Base-by-base conservation (phyloP, 37 sponge, comb jelly and placozoan genomes). In the Cliona cf. orientalis region DNA sequence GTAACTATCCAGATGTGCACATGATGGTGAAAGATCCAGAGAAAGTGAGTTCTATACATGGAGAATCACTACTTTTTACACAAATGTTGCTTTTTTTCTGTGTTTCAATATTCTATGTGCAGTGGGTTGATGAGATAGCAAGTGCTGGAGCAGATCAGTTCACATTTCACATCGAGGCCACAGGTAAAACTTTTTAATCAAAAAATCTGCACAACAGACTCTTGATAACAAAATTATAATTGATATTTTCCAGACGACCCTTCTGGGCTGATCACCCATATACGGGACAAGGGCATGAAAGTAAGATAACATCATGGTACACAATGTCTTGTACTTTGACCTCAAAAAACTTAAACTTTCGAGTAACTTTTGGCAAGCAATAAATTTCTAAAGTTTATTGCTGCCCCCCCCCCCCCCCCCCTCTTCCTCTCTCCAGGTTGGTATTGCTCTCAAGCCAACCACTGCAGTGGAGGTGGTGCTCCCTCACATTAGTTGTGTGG, bases 1-100 rank as follows among this genome's bases (percentile, higher is more conserved):
- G n/a, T n/a, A n/a, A n/a, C n/a, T n/a, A n/a, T n/a, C n/a, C 41
- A 88, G 97, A 99, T 46, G 80, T 99, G 61, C 99, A 99, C 73
- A 99, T 99, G 99, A 99, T 99, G 99, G 99, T 99, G 14, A 84
- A 96, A 23, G 94, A 96, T n/a, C 99, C 99, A 45, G 99, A 88
- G 74, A 93, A 86, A 80, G 93, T 92, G 46, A 55, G 29, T 33
- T 35, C 2, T 49, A 17, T 49, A 17, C 14, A 19, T 19, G 55
- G 11, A 11, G 55, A 49, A 19, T 19, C 14, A 11, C 14, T 49
- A 19, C 11, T 49, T 49, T 49, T 19, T 49, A n/a, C n/a, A n/a
- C n/a, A n/a, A n/a, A n/a, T n/a, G n/a, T n/a, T n/a, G n/a, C n/a
- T n/a, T n/a, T n/a, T n/a, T n/a, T n/a, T n/a, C n/a, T n/a, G n/a